Base-by-base conservation (phyloP, 2,888 invertebrate genomes). In the Diarsia mendica region DNA sequence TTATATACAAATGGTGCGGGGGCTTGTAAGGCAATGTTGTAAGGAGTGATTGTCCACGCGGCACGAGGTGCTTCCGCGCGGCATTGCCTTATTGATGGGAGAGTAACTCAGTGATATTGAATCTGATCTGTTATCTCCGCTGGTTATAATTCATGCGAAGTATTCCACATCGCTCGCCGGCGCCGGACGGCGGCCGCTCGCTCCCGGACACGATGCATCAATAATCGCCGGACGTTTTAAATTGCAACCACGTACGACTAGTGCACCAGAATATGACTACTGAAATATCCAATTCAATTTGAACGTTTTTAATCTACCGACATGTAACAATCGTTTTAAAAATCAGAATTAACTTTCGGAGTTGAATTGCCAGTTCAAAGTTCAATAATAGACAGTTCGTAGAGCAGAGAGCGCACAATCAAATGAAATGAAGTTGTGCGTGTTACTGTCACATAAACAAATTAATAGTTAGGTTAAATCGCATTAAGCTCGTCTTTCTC, bases 271-370 rank as follows among this genome's bases (percentile, higher is more conserved):
- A 44, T 39, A 28, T 55, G 46, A 2, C 55, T 80, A 49, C 67
- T n/a, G 23, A 66, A 8, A 39, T 82, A 72, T 72, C 69, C 33
- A 74, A 75, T 77, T 77, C 18, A 63, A 64, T 72, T 82, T 67
- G 39, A 11, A 55, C 11, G 48, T 28, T 71, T 67, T 70, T 64
- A 53, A 28, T 69, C n/a, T 63, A 70, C 28, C 9, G 51, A 67
- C 23, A 58, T 63, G 51, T 58, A 67, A 67, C n/a, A 68, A 61
- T 53, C 60, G 58, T 71, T 72, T 72, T 72, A 33, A 49, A 75
- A 73, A 65, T 13, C 3, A 3, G 66, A 65, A 72, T 49, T 39
- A 13, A 64, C 53, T 64, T 74, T 58, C 10, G 1, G 68, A 55
- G 28, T 58, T 53, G 6, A 58, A 69, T 64, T 51, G 18, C n/a